Conservation (phyloP, 2,113 vertebrate genomes). For the Plestiodon gilberti region DNA sequence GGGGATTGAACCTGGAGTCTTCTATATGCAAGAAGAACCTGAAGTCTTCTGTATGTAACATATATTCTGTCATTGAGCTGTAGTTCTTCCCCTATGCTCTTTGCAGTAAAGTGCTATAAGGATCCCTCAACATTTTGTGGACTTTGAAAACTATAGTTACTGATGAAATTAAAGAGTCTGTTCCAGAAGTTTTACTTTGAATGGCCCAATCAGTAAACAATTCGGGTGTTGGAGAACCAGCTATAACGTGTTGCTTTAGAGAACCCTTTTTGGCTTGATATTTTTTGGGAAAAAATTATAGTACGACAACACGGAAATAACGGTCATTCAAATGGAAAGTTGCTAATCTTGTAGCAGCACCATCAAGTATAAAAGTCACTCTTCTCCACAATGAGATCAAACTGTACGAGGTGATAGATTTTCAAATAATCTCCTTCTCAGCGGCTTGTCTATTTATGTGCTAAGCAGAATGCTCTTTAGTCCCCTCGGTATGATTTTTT, state of each 20-base stretch:
- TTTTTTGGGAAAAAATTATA: not conserved
- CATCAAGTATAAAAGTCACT: slow-evolving; percentile 19
- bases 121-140: not conserved
- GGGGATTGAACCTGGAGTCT: too few species aligned
- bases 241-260: slow-evolving; percentile 35
- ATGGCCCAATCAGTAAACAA: slow-evolving; percentile 20
- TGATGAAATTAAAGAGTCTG: slow-evolving; percentile 5
- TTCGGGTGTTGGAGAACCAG: slow-evolving; percentile 1
- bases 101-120: not conserved
- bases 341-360: slow-evolving; percentile 35
- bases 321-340: slow-evolving; percentile 38
- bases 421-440: slow-evolving; percentile 43
- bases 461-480: slow-evolving; percentile 53
- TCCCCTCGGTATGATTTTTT: slow-evolving; percentile 53
- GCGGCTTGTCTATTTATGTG: slow-evolving; percentile 52
- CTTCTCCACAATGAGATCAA: slow-evolving; percentile 46
- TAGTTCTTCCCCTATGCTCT: too few species aligned
- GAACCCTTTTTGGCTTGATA: slow-evolving; percentile 10
- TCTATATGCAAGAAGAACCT: too few species aligned
- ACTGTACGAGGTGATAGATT: slow-evolving; percentile 49
- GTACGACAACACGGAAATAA: not conserved
- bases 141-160: slow-evolving; percentile 27
- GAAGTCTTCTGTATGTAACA: too few species aligned
- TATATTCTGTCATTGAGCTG: too few species aligned
- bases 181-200: slow-evolving; percentile 19